Evolutionary conservation across 2,797 vertebrate species (phyloP).

Genomic region (Hephaestus fuliginosus): DNA sequence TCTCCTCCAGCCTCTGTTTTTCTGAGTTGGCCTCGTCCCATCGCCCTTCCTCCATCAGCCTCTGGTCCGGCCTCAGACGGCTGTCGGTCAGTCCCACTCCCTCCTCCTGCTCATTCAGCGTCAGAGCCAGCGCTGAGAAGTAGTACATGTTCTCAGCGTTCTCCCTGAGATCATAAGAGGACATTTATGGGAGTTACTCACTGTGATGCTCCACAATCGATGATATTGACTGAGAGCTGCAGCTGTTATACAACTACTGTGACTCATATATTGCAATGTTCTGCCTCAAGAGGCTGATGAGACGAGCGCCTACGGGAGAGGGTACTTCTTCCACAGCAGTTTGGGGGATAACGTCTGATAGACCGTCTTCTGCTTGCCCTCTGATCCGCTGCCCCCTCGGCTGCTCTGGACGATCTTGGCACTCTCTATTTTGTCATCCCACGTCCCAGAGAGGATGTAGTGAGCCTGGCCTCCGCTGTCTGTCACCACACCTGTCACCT

Average conservation of each 20-base stretch:
- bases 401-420: conserved; percentile 89
- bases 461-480: conserved; percentile 91
- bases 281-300: background rate
- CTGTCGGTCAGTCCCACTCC: conserved; percentile 92
- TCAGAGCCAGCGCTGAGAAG: conserved; percentile 95
- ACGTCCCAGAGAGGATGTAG: conserved; percentile 94
- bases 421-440: conserved; percentile 98
- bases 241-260: conserved; percentile 22
- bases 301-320: conserved; percentile 89
- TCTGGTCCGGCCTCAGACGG: conserved; percentile 94
- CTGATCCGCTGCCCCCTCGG: conserved; percentile 87
- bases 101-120: conserved; percentile 91
- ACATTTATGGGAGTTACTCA: conserved; percentile 1
- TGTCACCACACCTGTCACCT: conserved; percentile 96
- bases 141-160: conserved; percentile 98
- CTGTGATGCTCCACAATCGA: conserved; percentile 8
- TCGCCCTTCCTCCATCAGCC: conserved; percentile 95
- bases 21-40: conserved; percentile 98
- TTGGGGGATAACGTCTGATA: conserved; percentile 88
- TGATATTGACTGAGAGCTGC: conserved; percentile 21
- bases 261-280: conserved; percentile 16
- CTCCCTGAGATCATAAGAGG: conserved; percentile 83
- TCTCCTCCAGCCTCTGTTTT: conserved; percentile 97
- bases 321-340: conserved; percentile 96
- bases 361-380: conserved; percentile 90